A percentile compares a stretch with the other conserved stretches of the same genome.
These are phyloP conservation scores for Ceyx erithaca DNA, from an alignment of 2,797 vertebrate species.

Conservation along the genomic window DNA sequence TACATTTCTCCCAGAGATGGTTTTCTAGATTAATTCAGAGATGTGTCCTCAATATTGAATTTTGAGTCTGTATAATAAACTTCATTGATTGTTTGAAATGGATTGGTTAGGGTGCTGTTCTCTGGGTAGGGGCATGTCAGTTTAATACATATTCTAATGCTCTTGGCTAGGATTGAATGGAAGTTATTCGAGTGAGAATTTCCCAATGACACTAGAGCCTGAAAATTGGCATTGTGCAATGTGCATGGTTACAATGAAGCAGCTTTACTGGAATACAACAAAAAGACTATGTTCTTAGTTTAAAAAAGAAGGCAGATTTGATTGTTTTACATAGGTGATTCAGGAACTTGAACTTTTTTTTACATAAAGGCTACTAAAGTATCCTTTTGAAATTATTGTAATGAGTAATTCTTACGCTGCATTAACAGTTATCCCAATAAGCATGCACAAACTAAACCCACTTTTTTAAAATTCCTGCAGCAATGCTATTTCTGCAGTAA, in stretches of 20 bases:
- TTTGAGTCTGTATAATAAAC: not conserved
- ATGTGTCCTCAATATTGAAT: not conserved
- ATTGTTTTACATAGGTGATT: conserved; percentile 28
- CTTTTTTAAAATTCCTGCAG: conserved; percentile 12
- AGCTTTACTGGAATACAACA: conserved; percentile 71
- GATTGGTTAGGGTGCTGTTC: conserved; percentile 15
- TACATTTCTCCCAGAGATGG: not conserved
- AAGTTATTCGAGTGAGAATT: conserved; percentile 63
- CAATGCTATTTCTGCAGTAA: not conserved
- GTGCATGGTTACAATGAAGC: conserved; percentile 7
- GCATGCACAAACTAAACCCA: not conserved
- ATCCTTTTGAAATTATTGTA: conserved; percentile 7
- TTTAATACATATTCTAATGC: conserved; percentile 6
- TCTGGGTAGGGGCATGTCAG: not conserved
- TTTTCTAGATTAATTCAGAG: not conserved
- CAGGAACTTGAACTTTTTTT: not conserved
- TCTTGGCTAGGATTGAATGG: conserved; percentile 67
- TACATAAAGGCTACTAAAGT: not conserved
- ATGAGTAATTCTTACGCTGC: not conserved
- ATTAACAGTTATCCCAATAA: not conserved
- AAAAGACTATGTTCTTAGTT: conserved; percentile 24
- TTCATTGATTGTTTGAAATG: not conserved
- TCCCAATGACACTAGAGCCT: conserved; percentile 47
- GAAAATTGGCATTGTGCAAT: conserved; percentile 33
- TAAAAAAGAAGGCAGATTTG: not conserved